Evolutionary conservation across 23 tunicate genomes (phyloP), one percentile per base, ranked within the genome.

Genomic region (Aplidium turbinatum): DNA sequence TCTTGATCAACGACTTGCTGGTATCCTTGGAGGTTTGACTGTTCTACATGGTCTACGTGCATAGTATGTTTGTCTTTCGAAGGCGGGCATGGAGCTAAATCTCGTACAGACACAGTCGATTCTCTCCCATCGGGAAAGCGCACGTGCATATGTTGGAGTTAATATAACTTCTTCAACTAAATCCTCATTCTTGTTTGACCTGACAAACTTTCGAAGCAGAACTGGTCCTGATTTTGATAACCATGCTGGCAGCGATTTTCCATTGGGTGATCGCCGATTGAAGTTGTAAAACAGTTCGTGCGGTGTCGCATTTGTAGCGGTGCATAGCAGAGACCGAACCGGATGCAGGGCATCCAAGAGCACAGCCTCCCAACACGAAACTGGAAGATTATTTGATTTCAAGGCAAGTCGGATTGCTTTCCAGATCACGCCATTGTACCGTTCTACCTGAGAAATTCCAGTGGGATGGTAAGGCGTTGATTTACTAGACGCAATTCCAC

Each of bases 11-110:
- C n/a, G n/a, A n/a, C n/a, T n/a, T n/a, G n/a, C n/a, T n/a, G n/a
- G n/a, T n/a, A n/a, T n/a, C n/a, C n/a, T n/a, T n/a, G n/a, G n/a
- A n/a, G n/a, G n/a, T n/a, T n/a, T n/a, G n/a, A n/a, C n/a, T n/a
- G n/a, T n/a, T n/a, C n/a, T n/a, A n/a, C n/a, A n/a, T n/a, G n/a
- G n/a, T n/a, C n/a, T n/a, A n/a, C n/a, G n/a, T n/a, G n/a, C n/a
- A n/a, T n/a, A n/a, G n/a, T n/a, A n/a, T n/a, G n/a, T n/a, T n/a
- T n/a, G n/a, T n/a, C n/a, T n/a, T n/a, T n/a, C n/a, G n/a, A n/a
- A n/a, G n/a, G n/a, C n/a, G n/a, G n/a, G n/a, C 77, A 47, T 3
- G 80, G 80, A 4, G 80, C 68, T 7, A 74, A 27, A 19, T 74
- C 80, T 16, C 24, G 58, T 4, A 34, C 18, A 9, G 80, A 74